Conservation (phyloP, 1,140 invertebrate species). For the Panagrolaimus sp. region DNA sequence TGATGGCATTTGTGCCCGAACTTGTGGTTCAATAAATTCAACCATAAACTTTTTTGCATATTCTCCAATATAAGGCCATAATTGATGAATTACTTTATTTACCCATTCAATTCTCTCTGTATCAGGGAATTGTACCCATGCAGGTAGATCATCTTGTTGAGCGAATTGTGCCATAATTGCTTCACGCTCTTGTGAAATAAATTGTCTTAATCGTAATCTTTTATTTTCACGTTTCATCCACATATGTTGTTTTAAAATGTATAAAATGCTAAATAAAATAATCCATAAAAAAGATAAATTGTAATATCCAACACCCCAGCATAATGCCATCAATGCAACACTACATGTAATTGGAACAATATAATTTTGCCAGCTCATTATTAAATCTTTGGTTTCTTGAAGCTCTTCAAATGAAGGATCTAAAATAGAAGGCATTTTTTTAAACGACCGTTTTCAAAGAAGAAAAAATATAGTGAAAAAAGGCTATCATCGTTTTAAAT, state of each 20-base stretch:
- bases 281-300: slow-evolving; percentile 52
- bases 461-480: too few species aligned
- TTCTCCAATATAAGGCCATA: slow-evolving; percentile 57
- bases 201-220: slow-evolving; percentile 33
- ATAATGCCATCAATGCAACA: slow-evolving; percentile 37
- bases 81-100: slow-evolving; percentile 56
- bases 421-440: too few species aligned
- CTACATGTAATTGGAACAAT: slow-evolving; percentile 34
- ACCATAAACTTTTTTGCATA: slow-evolving; percentile 52
- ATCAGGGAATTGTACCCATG: slow-evolving; percentile 58
- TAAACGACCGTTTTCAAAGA: too few species aligned
- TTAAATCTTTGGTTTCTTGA: slow-evolving; percentile 6
- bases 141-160: slow-evolving; percentile 47
- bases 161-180: slow-evolving; percentile 54
- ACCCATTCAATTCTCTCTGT: slow-evolving; percentile 58
- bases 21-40: slow-evolving; percentile 59
- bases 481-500: too few species aligned
- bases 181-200: slow-evolving; percentile 47
- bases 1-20: slow-evolving; percentile 53
- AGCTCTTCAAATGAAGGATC: too few species aligned
- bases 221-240: slow-evolving; percentile 29
- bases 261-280: slow-evolving; percentile 36
- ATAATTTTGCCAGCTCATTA: slow-evolving; percentile 41
- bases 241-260: slow-evolving; percentile 35
- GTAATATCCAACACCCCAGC: slow-evolving; percentile 45